A percentile compares a stretch with the other conserved stretches of the same genome.
Evolutionary conservation across 1,140 invertebrate species (phyloP).

Genomic region (Brachionus asplanchnoidis): DNA sequence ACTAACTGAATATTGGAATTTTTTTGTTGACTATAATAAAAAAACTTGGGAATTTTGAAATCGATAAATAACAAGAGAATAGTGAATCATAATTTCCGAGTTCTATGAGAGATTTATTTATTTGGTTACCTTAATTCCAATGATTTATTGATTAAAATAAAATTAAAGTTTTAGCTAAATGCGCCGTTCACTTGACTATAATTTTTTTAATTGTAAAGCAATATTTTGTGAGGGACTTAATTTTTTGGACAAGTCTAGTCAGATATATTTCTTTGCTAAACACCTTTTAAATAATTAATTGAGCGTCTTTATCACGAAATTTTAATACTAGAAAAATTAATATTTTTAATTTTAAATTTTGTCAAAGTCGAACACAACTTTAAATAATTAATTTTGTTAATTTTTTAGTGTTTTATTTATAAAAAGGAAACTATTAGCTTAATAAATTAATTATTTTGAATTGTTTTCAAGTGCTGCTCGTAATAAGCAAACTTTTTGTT

Average conservation of each 20-base stretch:
- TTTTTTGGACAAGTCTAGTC: not conserved
- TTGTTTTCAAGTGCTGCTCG: not conserved
- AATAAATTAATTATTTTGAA: not conserved
- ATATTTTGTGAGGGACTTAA: not conserved
- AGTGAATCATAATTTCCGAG: not conserved
- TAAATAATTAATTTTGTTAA: not conserved
- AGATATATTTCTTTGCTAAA: not conserved
- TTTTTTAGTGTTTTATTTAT: not conserved
- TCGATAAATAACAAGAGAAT: conserved; percentile 1
- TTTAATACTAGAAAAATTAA: not conserved
- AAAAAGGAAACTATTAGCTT: not conserved
- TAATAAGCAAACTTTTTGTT: not conserved
- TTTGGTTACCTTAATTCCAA: not conserved
- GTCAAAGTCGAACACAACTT: not conserved
- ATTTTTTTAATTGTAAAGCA: not conserved
- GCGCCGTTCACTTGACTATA: not conserved
- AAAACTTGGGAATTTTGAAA: conserved; percentile 10
- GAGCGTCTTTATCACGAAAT: not conserved
- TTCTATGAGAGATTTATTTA: not conserved
- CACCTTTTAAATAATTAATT: not conserved
- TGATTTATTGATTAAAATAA: not conserved
- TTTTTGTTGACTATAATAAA: not conserved
- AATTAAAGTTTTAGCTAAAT: not conserved
- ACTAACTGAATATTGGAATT: not conserved
- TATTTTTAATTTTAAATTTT: not conserved